Conservation (phyloP, 2,797 vertebrate species). For the Acanthurus lineatus region DNA sequence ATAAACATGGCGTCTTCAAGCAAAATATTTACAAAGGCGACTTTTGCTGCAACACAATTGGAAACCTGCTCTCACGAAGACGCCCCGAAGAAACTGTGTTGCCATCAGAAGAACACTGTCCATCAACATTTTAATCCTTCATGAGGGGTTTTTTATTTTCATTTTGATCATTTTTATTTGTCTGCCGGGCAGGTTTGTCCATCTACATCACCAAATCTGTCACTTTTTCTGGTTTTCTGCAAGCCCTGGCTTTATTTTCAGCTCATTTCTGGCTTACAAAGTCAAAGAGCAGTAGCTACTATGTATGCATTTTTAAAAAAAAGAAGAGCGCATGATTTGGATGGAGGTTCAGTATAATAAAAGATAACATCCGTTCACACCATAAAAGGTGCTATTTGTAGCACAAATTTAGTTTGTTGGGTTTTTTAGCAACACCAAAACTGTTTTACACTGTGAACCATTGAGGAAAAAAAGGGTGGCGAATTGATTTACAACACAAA, state of each 20-base stretch:
- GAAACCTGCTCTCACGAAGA: conserved; percentile 8
- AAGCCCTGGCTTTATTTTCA: conserved; percentile 6
- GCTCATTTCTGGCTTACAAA: neutral
- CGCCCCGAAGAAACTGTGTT: conserved; percentile 27
- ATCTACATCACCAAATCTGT: neutral
- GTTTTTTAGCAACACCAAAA: too few relatives aligned
- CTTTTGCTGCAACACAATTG: neutral
- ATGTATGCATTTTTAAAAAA: neutral
- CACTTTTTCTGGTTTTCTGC: neutral
- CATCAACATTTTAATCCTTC: conserved; percentile 3
- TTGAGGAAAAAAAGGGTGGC: too few relatives aligned
- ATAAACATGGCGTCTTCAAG: neutral
- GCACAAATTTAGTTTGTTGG: neutral
- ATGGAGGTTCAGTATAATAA: neutral
- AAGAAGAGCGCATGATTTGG: neutral
- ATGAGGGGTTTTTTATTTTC: neutral
- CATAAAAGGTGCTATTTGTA: neutral
- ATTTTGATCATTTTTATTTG: neutral
- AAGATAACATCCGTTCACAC: neutral
- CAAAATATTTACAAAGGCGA: neutral
- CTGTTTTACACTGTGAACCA: too few relatives aligned
- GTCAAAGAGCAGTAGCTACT: conserved; percentile 27
- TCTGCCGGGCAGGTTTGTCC: neutral
- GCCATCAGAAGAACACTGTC: conserved; percentile 51
- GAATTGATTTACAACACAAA: too few relatives aligned